phyloP scores from a whole-genome alignment of 2,888 invertebrate species.

The Crematogaster levior region DNA sequence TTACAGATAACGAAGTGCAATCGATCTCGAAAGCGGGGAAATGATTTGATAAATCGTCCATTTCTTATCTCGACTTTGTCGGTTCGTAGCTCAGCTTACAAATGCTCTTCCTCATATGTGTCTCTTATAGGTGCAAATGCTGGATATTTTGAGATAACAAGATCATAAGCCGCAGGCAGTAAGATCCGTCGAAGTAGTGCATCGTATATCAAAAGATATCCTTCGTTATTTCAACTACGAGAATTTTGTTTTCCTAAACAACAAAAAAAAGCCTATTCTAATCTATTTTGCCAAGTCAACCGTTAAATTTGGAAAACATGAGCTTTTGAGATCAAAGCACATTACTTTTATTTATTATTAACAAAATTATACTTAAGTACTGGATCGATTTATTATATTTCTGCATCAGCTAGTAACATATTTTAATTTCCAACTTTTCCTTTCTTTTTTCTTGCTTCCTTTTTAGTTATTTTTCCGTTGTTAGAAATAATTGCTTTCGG shows the following conservation, averaged over 20 bases:
- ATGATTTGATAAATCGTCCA: slow-evolving; percentile 62
- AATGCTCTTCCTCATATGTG: slow-evolving; percentile 12
- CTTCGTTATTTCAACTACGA: slow-evolving; percentile 67
- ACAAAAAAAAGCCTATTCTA: background rate
- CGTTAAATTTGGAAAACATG: background rate
- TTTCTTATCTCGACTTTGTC: slow-evolving; percentile 40
- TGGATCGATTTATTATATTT: background rate
- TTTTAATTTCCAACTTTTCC: background rate
- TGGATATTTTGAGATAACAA: slow-evolving; percentile 77
- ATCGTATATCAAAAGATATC: slow-evolving; percentile 61
- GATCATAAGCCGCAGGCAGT: slow-evolving; percentile 74
- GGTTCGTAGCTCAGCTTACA: background rate
- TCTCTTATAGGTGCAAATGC: slow-evolving; percentile 30
- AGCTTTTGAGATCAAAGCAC: background rate
- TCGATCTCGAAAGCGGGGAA: background rate
- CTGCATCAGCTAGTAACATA: background rate
- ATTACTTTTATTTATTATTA: background rate
- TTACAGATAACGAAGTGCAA: slow-evolving; percentile 49
- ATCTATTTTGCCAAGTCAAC: background rate
- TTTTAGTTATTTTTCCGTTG: background rate
- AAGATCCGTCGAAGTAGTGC: slow-evolving; percentile 71
- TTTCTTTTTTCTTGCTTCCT: background rate
- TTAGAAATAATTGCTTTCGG: background rate
- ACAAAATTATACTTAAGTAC: slow-evolving; percentile 9
- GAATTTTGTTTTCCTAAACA: slow-evolving; percentile 61